Evolutionary conservation across 2,888 invertebrate species (phyloP).

Genomic region (Pristionchus japonicus): DNA sequence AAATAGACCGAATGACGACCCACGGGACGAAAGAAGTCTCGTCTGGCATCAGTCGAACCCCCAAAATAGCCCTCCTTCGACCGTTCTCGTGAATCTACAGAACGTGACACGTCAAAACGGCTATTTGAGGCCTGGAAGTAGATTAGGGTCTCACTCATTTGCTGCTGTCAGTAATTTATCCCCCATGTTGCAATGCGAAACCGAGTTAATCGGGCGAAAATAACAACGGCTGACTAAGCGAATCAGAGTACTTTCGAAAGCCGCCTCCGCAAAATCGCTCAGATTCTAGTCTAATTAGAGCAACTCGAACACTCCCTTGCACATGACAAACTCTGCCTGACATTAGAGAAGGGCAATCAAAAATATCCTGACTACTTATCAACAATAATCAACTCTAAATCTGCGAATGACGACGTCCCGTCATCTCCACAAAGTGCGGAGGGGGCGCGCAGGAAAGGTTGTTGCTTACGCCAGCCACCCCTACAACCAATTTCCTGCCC

Average conservation of each 20-base stretch:
- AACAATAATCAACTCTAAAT: not conserved
- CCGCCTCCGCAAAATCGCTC: not conserved
- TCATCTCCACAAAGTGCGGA: not conserved
- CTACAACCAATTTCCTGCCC: not conserved
- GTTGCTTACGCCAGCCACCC: not conserved
- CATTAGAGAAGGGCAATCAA: not conserved
- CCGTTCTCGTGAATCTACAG: not conserved
- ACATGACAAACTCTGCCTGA: too few relatives aligned
- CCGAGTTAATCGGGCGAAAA: not conserved
- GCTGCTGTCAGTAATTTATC: not conserved
- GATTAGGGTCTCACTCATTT: constrained; percentile 5
- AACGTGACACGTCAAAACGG: not conserved
- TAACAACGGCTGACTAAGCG: not conserved
- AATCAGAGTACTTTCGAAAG: not conserved
- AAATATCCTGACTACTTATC: not conserved
- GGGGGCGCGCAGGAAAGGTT: not conserved
- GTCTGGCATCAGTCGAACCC: not conserved
- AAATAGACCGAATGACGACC: too few relatives aligned
- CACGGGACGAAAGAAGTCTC: not conserved
- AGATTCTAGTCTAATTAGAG: not conserved
- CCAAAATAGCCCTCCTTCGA: not conserved
- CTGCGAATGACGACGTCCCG: not conserved
- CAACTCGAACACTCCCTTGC: not conserved
- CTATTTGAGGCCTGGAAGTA: not conserved
- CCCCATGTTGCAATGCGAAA: not conserved